A percentile compares a stretch with the other conserved stretches of the same genome.
Conservation (phyloP, 2,888 invertebrate species). For the Sphinx pinastri region DNA sequence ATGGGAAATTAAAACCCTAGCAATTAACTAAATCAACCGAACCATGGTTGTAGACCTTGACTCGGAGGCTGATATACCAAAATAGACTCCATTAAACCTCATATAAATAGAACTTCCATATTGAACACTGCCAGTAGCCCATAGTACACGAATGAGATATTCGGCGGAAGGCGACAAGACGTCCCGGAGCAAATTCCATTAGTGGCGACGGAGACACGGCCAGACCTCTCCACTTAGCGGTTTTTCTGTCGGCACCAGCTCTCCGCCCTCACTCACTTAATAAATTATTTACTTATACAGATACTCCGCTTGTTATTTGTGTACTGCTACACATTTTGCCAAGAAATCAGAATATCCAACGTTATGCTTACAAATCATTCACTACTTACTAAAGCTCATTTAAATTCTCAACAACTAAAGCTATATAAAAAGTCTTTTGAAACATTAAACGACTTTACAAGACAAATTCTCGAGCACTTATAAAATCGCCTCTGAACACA, state of each 20-base stretch:
- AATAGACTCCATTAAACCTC: too few species aligned
- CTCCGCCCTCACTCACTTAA: constrained; percentile 36
- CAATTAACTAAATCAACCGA: too few species aligned
- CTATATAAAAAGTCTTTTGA: not conserved
- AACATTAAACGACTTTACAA: not conserved
- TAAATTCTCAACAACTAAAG: not conserved
- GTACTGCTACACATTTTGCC: not conserved
- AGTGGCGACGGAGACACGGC: constrained; percentile 50
- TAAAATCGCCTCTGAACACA: not conserved
- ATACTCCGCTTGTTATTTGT: constrained; percentile 4
- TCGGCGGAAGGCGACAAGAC: constrained; percentile 44
- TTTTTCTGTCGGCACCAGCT: constrained; percentile 53
- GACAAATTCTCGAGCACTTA: not conserved
- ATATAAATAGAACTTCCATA: not conserved
- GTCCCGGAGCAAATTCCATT: constrained; percentile 62
- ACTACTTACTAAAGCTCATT: not conserved
- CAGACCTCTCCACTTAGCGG: constrained; percentile 61
- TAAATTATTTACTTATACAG: constrained; percentile 30
- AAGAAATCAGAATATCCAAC: not conserved
- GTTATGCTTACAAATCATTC: not conserved
- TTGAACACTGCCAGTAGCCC: not conserved
- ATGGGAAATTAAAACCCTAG: too few species aligned
- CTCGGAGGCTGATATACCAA: too few species aligned
- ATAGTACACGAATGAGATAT: not conserved
- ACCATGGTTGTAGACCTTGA: too few species aligned